A percentile compares a stretch with the other conserved stretches of the same genome.
These are phyloP conservation scores for Caenorhabditis virilis DNA, from an alignment of 2,888 invertebrate genomes.

Conservation along the genomic window DNA sequence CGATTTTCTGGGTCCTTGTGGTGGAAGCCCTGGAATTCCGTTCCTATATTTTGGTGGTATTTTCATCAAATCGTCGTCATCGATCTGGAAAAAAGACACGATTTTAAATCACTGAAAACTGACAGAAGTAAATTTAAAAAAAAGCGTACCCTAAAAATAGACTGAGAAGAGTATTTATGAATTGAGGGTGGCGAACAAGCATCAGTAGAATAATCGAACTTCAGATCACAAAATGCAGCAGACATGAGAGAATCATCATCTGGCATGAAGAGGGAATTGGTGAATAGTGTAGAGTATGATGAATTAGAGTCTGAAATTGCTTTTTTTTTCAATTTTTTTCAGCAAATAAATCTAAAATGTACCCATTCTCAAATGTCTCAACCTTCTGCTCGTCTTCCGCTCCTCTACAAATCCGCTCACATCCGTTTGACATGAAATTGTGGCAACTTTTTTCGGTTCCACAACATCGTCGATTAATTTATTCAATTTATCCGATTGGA, in stretches of 20 bases:
- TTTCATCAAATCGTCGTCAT: constrained; percentile 27
- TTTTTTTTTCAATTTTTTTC: background rate
- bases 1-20: constrained; percentile 11
- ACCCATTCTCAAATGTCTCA: constrained; percentile 27
- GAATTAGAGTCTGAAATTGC: constrained; percentile 38
- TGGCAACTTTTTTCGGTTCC: constrained; percentile 28
- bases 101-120: too few relatives aligned
- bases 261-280: constrained; percentile 30
- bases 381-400: constrained; percentile 21
- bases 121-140: background rate
- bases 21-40: constrained; percentile 27
- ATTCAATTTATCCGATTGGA: constrained; percentile 51
- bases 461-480: constrained; percentile 51
- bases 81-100: constrained; percentile 14
- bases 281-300: constrained; percentile 38
- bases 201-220: constrained; percentile 41
- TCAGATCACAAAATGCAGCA: constrained; percentile 59
- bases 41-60: constrained; percentile 17
- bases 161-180: constrained; percentile 32
- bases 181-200: constrained; percentile 22
- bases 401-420: constrained; percentile 25
- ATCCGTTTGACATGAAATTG: constrained; percentile 37
- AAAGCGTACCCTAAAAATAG: constrained; percentile 34
- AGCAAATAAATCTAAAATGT: background rate
- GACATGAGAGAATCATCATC: constrained; percentile 64